Base-by-base conservation (phyloP, 92 coral and sea anemone genomes). In the Epizoanthus ramosus region DNA sequence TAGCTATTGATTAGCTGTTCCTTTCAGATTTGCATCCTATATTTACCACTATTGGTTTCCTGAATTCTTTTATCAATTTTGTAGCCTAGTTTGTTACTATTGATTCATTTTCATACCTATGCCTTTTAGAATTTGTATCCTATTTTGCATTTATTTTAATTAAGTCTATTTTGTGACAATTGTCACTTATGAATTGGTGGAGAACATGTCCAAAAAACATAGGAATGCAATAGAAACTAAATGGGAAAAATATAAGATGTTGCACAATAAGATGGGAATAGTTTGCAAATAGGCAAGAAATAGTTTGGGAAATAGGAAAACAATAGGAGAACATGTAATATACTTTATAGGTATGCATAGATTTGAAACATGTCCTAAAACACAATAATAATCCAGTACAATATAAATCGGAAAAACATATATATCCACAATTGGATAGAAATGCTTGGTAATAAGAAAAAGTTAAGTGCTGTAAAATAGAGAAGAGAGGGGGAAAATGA, bases 301-400 rank as follows among this genome's bases (percentile, higher is more conserved):
- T 12, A 56, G 19, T 56, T 56, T 12, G 19, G 60, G 19, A 56
- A 56, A 18, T 56, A 56, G 60, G 60, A 56, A 56, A 56, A 56
- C 60, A 56, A 56, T 56, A 56, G 60, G 19, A 56, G 60, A 56
- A 56, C 60, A 56, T 56, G 60, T 56, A 56, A 56, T 56, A 56
- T 56, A 56, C 60, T 56, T 56, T 56, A 12, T 56, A 56, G 60
- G 60, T 56, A 56, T 56, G 60, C 60, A 56, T 56, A 18, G 60
- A 3, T 56, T 56, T 56, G 60, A 56, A 56, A 56, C 60, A 56
- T 56, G 60, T 56, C 60, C 60, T 12, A 56, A 56, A 56, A 56
- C 60, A 56, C 60, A 56, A 56, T 56, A 18, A 12, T 56, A 56
- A 56, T 56, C 17, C 60, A 56, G 60, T 56, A 56, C 17, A 56